Base-by-base conservation (phyloP, 2,797 vertebrate genomes). In the Pelobates cultripes region DNA sequence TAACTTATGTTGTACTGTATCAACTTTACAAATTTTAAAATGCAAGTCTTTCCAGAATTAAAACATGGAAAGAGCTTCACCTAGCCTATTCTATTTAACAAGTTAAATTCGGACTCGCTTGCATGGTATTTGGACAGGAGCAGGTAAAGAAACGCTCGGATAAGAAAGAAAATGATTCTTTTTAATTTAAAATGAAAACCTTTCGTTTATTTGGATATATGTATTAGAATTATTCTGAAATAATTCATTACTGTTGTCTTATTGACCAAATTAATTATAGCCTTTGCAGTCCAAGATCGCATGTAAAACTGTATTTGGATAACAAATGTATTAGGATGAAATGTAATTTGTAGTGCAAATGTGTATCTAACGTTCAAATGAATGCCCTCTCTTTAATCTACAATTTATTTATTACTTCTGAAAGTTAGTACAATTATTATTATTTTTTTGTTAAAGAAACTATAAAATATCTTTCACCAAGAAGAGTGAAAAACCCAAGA, bases 291-390 rank as follows among this genome's bases (percentile, higher is more conserved):
- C 82, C 85, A 86, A 88, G 85, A 83, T 86, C 88, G 86, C 47
- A 79, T 77, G 85, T 7, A 66, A 80, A 87, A 86, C 77, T 89
- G 80, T 89, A 86, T 86, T 90, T 87, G 78, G 85, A 80, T 84
- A 90, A 75, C 86, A 85, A 87, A 89, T 86, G 88, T 87, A 88
- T 86, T 87, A 88, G 85, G 85, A 84, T 76, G 83, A 85, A 80
- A 28, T 89, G 88, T 89, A 89, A 90, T 90, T 90, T 85, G 85
- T 87, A 86, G 85, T 86, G 87, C 79, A 86, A 85, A 86, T 86
- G 84, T 85, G 76, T 80, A 77, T 87, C 85, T 86, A 80, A 73
- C 79, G 87, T 83, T 86, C 86, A 88, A 87, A 83, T 83, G 76
- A 82, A 81, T 81, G 86, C 86, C 87, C 86, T 84, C 84, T 88